Evolutionary conservation across 1,140 invertebrate species (phyloP).

Genomic region (Cyclargus thomasi): DNA sequence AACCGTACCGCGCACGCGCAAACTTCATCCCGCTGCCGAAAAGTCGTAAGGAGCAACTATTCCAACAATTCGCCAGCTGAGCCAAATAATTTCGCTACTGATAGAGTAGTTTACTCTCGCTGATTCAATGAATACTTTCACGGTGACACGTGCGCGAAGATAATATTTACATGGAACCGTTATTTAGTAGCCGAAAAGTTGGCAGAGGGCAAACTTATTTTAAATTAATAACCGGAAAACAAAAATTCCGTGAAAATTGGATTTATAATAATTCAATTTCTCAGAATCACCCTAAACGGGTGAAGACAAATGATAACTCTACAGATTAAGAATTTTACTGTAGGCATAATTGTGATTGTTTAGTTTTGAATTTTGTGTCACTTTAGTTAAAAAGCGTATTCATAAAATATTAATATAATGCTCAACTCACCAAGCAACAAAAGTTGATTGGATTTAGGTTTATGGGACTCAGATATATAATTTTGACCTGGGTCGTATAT

Average conservation of each 20-base stretch:
- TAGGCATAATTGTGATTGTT: too few species aligned
- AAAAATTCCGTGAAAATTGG: constrained; percentile 14
- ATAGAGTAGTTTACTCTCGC: constrained; percentile 35
- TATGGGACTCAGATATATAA: too few species aligned
- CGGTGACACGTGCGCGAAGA: constrained; percentile 39
- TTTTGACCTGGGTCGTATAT: too few species aligned
- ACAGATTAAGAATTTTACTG: background rate
- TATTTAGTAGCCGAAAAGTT: constrained; percentile 5
- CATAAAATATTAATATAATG: too few species aligned
- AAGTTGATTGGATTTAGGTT: too few species aligned
- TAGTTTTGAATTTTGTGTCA: too few species aligned
- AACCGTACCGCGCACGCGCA: constrained; percentile 58
- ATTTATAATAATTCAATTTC: background rate
- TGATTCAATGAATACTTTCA: constrained; percentile 63
- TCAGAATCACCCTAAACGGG: background rate
- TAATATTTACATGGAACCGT: constrained; percentile 30
- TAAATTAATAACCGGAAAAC: constrained; percentile 15
- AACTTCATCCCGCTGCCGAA: constrained; percentile 34
- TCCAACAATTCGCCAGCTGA: constrained; percentile 54
- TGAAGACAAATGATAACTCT: background rate
- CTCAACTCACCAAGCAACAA: too few species aligned
- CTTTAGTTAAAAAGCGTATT: too few species aligned
- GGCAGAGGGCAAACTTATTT: constrained; percentile 15
- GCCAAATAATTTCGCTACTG: constrained; percentile 54
- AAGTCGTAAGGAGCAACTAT: constrained; percentile 50